Conservation (phyloP, 2,888 invertebrate genomes). For the Parthenolecanium corni region DNA sequence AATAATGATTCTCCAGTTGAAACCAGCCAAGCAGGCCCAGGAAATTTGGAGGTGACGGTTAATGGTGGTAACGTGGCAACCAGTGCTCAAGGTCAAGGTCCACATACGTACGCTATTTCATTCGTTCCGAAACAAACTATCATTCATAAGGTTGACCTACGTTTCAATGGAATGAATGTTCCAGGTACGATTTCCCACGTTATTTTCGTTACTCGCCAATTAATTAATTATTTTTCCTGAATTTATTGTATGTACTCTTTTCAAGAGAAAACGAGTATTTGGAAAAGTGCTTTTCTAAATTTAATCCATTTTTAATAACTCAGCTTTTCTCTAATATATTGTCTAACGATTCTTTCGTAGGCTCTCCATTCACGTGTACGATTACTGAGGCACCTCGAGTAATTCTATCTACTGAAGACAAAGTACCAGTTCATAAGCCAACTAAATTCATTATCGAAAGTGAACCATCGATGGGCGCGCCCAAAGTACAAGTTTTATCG, state of each 20-base stretch:
- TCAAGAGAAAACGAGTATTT: conserved; percentile 3
- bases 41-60: conserved; percentile 95
- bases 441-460: conserved; percentile 81
- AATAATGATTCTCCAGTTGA: conserved; percentile 64
- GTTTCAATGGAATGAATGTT: conserved; percentile 92
- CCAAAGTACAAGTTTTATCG: conserved; percentile 60
- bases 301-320: too few species aligned
- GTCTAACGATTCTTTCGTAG: conserved; percentile 42
- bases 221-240: neutral
- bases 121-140: conserved; percentile 88
- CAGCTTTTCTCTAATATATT: neutral
- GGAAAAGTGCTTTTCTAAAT: neutral
- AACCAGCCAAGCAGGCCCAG: conserved; percentile 95
- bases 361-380: conserved; percentile 69
- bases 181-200: too few species aligned
- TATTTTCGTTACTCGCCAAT: neutral
- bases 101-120: conserved; percentile 90
- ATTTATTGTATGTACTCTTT: too few species aligned
- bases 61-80: conserved; percentile 95
- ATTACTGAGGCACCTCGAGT: conserved; percentile 75
- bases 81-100: conserved; percentile 90
- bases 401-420: conserved; percentile 69
- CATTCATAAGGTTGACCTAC: conserved; percentile 82
- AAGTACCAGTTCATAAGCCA: conserved; percentile 72
- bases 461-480: conserved; percentile 50